phyloP scores from a whole-genome alignment of 2,113 vertebrate species.

The Paedocypris sp. region DNA sequence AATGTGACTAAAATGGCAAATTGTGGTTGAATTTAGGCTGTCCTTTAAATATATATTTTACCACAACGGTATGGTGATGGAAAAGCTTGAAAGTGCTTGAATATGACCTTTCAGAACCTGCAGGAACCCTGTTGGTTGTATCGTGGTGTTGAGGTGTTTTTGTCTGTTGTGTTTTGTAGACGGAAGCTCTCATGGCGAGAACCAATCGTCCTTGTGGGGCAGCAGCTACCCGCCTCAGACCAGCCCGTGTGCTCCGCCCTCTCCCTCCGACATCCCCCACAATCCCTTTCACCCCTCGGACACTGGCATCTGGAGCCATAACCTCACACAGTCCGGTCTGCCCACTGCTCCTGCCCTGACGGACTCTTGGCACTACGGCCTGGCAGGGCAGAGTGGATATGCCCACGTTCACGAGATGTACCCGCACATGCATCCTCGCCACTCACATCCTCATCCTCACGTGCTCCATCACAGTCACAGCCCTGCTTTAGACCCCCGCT shows the following conservation, averaged over 20 bases:
- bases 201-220: conserved; percentile 79
- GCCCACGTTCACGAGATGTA: conserved; percentile 84
- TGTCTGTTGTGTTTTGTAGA: conserved; percentile 43
- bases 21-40: no score
- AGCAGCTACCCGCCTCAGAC: conserved; percentile 74
- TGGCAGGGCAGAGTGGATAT: conserved; percentile 81
- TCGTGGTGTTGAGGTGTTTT: not conserved
- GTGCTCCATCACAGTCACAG: conserved; percentile 64
- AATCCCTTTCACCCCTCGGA: conserved; percentile 72
- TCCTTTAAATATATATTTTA: no score
- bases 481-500: conserved; percentile 72
- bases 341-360: conserved; percentile 61
- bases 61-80: no score
- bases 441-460: conserved; percentile 59
- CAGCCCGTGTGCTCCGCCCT: conserved; percentile 67
- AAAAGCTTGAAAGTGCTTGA: no score
- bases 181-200: conserved; percentile 51
- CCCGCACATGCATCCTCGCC: conserved; percentile 67
- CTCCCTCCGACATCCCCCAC: conserved; percentile 78
- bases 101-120: no score
- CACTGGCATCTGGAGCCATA: conserved; percentile 73
- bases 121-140: no score
- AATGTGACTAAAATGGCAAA: no score
- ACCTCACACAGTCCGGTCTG: conserved; percentile 72
- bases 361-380: conserved; percentile 84